Conservation (phyloP, 2,797 vertebrate species). For the Apogon talboti region DNA sequence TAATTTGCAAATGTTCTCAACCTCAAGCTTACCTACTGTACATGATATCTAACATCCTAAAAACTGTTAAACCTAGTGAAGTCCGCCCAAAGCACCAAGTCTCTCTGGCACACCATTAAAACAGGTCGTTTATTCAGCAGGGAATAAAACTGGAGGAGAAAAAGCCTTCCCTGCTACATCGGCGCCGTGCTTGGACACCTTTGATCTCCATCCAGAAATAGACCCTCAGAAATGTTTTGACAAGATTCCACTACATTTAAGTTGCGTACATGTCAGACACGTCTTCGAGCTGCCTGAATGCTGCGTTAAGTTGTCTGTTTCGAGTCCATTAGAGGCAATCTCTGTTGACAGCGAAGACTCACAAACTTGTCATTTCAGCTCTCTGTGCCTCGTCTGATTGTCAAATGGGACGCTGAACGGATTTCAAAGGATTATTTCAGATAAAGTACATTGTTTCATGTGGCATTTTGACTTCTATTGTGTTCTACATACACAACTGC, state of each 20-base stretch:
- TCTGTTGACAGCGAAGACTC: conserved; percentile 22
- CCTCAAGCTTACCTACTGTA: conserved; percentile 25
- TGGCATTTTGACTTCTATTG: not conserved
- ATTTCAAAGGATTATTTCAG: conserved; percentile 3
- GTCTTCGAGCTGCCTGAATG: conserved; percentile 2
- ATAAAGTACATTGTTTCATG: conserved; percentile 6
- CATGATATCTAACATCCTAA: conserved; percentile 47
- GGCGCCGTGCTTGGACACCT: conserved; percentile 42
- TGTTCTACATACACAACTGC: not conserved
- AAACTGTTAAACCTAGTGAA: conserved; percentile 40
- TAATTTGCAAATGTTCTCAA: conserved; percentile 3
- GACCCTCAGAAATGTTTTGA: conserved; percentile 41
- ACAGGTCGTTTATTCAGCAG: conserved; percentile 59
- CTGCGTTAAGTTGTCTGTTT: conserved; percentile 17
- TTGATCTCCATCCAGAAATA: conserved; percentile 70
- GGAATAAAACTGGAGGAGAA: conserved; percentile 58
- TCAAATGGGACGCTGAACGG: not conserved
- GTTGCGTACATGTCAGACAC: conserved; percentile 15
- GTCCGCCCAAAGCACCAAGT: conserved; percentile 36
- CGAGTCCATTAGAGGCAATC: conserved; percentile 11
- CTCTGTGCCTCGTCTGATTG: conserved; percentile 4
- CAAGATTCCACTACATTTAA: conserved; percentile 40
- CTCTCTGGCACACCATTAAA: conserved; percentile 52
- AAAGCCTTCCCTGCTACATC: conserved; percentile 41
- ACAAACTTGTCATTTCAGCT: conserved; percentile 6